These are phyloP conservation scores for Orthosia cruda DNA, from an alignment of 2,888 invertebrate genomes.

Conservation along the genomic window DNA sequence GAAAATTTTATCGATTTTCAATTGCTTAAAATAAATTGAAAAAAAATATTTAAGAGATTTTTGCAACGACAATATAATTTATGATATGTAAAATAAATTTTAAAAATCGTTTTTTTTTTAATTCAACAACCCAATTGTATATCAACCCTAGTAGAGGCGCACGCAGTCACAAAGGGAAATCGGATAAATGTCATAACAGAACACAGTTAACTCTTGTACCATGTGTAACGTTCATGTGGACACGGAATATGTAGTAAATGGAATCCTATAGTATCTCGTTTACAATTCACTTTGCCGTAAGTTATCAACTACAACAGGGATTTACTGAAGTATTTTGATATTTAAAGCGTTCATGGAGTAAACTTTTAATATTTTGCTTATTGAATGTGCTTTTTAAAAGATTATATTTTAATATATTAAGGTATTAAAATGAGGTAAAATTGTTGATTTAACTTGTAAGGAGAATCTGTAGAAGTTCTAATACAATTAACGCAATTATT, in stretches of 20 bases:
- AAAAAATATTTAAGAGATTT: no score
- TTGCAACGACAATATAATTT: no score
- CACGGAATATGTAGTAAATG: constrained; percentile 37
- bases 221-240: constrained; percentile 42
- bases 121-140: no score
- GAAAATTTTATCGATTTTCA: no score
- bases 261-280: constrained; percentile 16
- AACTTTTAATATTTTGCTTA: not conserved
- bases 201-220: constrained; percentile 66
- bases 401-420: no score
- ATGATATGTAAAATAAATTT: no score
- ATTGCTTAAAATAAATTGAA: no score
- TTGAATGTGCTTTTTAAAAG: not conserved
- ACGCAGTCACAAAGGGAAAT: constrained; percentile 75
- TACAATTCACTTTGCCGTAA: constrained; percentile 20
- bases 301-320: not conserved
- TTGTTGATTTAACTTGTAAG: no score
- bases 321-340: not conserved
- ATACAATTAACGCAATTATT: no score
- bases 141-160: constrained; percentile 71
- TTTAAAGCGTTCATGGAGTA: not conserved
- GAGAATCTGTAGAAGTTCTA: no score
- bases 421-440: no score
- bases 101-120: no score
- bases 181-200: constrained; percentile 78